Evolutionary conservation across 2,113 vertebrate species (phyloP), one percentile per base, ranked within the genome.

Genomic region (Gambusia affinis): DNA sequence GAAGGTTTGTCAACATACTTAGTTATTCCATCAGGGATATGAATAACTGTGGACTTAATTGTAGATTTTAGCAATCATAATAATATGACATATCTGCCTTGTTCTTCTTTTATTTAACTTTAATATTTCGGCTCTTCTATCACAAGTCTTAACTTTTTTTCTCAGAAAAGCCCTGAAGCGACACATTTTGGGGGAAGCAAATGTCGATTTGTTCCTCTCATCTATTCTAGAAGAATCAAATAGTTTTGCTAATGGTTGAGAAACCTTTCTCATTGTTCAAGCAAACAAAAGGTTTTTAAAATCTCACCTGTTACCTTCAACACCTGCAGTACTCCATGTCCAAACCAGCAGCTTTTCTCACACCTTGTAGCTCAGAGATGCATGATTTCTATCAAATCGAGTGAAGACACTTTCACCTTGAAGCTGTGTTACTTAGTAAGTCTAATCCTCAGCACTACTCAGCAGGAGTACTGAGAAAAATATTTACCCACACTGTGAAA

Each of bases 341-440:
- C 17, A 27, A 70, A 72, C 67, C 22, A 24, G 66, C n/a, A 57
- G 37, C n/a, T 28, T 27, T 12, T 62, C 17, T 64, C 37, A 44
- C 1, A 51, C 54, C 54, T 66, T 24, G 8, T 61, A n/a, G 63
- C 80, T 44, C 28, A 8, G 30, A 61, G 10, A 67, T 11, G 15
- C 7, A 62, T 28, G 8, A 22, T 39, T 65, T 72, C 62, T 70
- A 68, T 72, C 28, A 31, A 12, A 66, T 24, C 66, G 28, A 62
- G 67, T 60, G 15, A 69, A 54, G 3, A 64, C 44, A 19, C 35
- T 69, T 80, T 75, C 57, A 65, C 73, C 72, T 71, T 82, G 39
- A 84, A 73, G 78, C 44, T 4, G 29, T 30, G 15, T 54, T 60
- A 66, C 39, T 70, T 70, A 60, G 62, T 12, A 61, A 37, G 33